Evolutionary conservation across 2,113 vertebrate genomes (phyloP), one percentile per base, ranked within the genome.

Genomic region (Fulica atra): DNA sequence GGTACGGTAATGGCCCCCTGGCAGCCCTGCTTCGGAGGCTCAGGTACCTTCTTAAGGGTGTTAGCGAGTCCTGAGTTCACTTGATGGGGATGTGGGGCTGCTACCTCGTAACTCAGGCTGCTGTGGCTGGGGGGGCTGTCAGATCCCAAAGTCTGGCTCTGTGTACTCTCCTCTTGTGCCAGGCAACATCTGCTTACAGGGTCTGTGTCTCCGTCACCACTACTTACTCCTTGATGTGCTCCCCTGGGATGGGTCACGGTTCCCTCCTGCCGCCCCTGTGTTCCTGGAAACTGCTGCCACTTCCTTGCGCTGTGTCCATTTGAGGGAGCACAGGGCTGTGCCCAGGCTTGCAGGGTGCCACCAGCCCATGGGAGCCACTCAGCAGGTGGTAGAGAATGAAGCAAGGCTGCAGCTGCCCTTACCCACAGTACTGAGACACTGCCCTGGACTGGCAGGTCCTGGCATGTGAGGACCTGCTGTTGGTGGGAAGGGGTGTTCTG

Each of bases 381-480:
- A 6, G 59, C 35, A 16, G n/a, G 44, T 33, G 6, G 21, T 17
- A 9, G 44, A 61, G 42, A 24, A 42, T 81, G 80, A 81, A 94
- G 63, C 44, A 35, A 88, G 44, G 59, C 31, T 66, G 23, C 54
- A 53, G 36, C 18, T 83, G 64, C 50, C 44, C 35, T 86, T 10
- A 11, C 44, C 38, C 1, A 4, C 44, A 15, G 54, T 28, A 13
- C 0, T 1, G 66, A 48, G 66, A 46, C 35, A 9, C 10, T 24
- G 59, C 11, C 17, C 23, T 2, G 7, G 24, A 23, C 50, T 2
- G 13, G 28, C 25, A 54, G 61, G 73, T 54, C 36, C 18, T 60
- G 44, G 44, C 70, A 56, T 1, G 2, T 0, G 1, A 68, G 57
- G 61, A 87, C 13, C 20, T 81, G 50, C 26, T 0, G 0, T 53